phyloP scores from a whole-genome alignment of 2,797 vertebrate genomes.

The Anabas testudineus region DNA sequence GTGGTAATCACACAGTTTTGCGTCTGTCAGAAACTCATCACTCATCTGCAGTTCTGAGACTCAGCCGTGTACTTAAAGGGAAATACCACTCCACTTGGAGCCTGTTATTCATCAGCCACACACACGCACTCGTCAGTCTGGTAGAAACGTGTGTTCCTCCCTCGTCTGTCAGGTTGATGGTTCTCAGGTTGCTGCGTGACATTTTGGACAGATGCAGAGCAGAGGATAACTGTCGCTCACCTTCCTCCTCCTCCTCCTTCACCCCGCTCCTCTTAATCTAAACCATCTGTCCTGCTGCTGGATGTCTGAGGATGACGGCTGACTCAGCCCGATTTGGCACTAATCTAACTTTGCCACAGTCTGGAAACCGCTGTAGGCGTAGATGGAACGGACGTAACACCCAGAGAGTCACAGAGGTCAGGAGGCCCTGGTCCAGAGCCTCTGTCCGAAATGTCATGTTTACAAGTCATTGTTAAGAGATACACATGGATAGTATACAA shows the following conservation, averaged over 20 bases:
- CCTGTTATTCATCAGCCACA: constrained; percentile 57
- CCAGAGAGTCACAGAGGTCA: too few relatives aligned
- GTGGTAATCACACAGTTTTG: constrained; percentile 48
- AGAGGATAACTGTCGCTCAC: constrained; percentile 63
- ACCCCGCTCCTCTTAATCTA: constrained; percentile 42
- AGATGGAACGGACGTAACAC: too few relatives aligned
- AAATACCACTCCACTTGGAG: constrained; percentile 55
- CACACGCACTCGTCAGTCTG: constrained; percentile 17
- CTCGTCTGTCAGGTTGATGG: constrained; percentile 51
- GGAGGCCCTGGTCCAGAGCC: too few relatives aligned
- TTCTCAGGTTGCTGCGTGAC: constrained; percentile 74
- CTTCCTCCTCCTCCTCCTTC: constrained; percentile 42
- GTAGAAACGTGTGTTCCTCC: constrained; percentile 56
- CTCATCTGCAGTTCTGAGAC: constrained; percentile 38
- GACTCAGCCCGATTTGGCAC: neutral
- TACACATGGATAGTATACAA: too few relatives aligned
- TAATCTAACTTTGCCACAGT: neutral
- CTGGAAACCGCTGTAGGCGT: neutral
- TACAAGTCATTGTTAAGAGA: too few relatives aligned
- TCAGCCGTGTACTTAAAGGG: constrained; percentile 57
- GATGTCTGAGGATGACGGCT: constrained; percentile 27
- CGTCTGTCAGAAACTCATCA: constrained; percentile 58
- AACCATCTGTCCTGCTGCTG: constrained; percentile 65
- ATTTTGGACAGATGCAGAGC: constrained; percentile 67
- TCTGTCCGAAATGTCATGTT: too few relatives aligned